phyloP scores from a whole-genome alignment of 2,888 invertebrate species.

The Macaria liturata region DNA sequence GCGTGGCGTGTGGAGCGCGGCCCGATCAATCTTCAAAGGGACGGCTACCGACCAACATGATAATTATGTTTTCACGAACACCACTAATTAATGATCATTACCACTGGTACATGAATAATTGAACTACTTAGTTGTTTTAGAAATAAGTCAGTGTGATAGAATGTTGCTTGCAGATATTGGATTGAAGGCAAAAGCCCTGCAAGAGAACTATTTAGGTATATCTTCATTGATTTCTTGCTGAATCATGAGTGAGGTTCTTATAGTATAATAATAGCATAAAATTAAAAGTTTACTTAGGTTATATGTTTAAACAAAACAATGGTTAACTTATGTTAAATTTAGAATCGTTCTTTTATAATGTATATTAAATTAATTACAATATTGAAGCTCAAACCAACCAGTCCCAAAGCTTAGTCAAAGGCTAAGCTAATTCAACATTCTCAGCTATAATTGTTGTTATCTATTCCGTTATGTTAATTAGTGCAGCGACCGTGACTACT shows the following conservation, averaged over 20 bases:
- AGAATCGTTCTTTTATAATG: too few species aligned
- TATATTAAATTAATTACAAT: too few species aligned
- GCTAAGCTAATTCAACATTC: slow-evolving; percentile 3
- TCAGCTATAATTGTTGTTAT: slow-evolving; percentile 30
- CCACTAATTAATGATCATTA: slow-evolving; percentile 38
- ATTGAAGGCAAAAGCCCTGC: too few species aligned
- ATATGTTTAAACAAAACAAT: too few species aligned
- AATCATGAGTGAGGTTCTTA: too few species aligned
- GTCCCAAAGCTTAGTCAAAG: neutral
- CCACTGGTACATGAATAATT: slow-evolving; percentile 34
- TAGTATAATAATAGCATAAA: too few species aligned
- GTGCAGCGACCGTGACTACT: slow-evolving; percentile 36
- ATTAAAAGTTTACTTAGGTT: too few species aligned
- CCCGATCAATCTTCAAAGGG: slow-evolving; percentile 41
- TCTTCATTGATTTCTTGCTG: too few species aligned
- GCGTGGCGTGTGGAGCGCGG: slow-evolving; percentile 30
- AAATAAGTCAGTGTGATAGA: neutral
- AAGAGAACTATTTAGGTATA: too few species aligned
- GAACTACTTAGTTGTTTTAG: slow-evolving; percentile 14
- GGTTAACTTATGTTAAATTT: too few species aligned
- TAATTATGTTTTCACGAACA: slow-evolving; percentile 40
- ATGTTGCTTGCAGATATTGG: too few species aligned
- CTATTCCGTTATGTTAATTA: slow-evolving; percentile 35
- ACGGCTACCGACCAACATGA: slow-evolving; percentile 38
- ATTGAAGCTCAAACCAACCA: neutral